Evolutionary conservation across 2,113 vertebrate genomes (phyloP).

Genomic region (Dipodomys merriami): DNA sequence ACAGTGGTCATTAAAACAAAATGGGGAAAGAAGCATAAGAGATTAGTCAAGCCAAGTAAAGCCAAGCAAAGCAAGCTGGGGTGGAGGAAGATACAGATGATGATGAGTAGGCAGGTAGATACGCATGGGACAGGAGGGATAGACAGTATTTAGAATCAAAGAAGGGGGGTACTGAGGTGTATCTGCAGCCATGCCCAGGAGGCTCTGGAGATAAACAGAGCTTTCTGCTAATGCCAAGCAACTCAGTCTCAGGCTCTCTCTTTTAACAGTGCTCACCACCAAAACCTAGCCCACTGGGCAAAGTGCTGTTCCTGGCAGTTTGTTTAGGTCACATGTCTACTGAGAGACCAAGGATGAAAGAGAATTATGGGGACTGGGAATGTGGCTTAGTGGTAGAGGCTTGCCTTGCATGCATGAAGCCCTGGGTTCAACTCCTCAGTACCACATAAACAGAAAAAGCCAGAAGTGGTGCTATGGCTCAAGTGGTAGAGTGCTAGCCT

Average conservation of each 20-base stretch:
- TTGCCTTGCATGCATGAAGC: too few relatives aligned
- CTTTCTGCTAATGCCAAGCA: neutral
- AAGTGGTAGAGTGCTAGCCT: too few relatives aligned
- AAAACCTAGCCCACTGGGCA: neutral
- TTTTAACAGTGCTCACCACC: neutral
- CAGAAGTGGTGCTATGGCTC: too few relatives aligned
- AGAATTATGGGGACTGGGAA: neutral
- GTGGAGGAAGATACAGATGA: too few relatives aligned
- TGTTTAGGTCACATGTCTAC: neutral
- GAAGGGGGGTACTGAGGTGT: neutral
- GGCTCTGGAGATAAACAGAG: neutral
- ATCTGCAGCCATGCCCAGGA: neutral
- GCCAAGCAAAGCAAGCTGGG: slow-evolving; percentile 12
- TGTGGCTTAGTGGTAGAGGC: too few relatives aligned
- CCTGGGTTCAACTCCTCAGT: too few relatives aligned
- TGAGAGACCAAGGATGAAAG: neutral
- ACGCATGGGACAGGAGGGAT: neutral
- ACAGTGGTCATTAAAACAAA: neutral
- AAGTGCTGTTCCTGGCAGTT: neutral
- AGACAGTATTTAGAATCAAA: neutral
- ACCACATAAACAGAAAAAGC: too few relatives aligned
- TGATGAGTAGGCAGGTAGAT: neutral
- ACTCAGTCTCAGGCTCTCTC: neutral
- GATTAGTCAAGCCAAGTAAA: neutral
- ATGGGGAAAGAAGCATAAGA: neutral